Evolutionary conservation across 2,113 vertebrate genomes (phyloP).

Genomic region (Capreolus pygargus): DNA sequence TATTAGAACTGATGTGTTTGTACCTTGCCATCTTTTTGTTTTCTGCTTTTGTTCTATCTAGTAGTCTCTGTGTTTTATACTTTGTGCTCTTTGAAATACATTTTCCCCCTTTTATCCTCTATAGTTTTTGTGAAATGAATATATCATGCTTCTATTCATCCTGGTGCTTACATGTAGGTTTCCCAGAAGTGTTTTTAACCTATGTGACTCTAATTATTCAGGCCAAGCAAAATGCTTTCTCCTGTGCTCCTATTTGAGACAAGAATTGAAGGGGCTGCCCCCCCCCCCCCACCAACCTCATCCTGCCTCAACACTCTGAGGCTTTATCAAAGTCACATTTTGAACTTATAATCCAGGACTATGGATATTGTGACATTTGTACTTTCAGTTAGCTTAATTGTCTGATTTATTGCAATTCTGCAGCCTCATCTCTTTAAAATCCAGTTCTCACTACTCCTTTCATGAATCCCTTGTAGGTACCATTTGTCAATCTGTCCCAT

Average conservation of each 20-base stretch:
- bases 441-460: too few species aligned
- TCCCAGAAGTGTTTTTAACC: background rate
- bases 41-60: slow-evolving; percentile 21
- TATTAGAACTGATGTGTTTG: slow-evolving; percentile 10
- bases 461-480: background rate
- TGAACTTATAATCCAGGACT: background rate
- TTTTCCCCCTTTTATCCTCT: slow-evolving; percentile 29
- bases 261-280: background rate
- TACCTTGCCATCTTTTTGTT: background rate
- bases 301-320: background rate
- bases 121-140: slow-evolving; percentile 31
- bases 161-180: slow-evolving; percentile 2
- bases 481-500: background rate
- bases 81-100: slow-evolving; percentile 24
- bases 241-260: background rate
- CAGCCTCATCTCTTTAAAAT: background rate
- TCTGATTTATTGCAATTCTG: background rate
- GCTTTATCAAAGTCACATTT: background rate
- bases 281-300: background rate
- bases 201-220: background rate
- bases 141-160: slow-evolving; percentile 27
- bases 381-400: background rate
- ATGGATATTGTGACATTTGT: background rate
- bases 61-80: background rate
- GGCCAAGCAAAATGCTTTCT: background rate